These are phyloP conservation scores for Lepilemur septentrionalis DNA, from an alignment of 2,797 vertebrate species.

Conservation along the genomic window DNA sequence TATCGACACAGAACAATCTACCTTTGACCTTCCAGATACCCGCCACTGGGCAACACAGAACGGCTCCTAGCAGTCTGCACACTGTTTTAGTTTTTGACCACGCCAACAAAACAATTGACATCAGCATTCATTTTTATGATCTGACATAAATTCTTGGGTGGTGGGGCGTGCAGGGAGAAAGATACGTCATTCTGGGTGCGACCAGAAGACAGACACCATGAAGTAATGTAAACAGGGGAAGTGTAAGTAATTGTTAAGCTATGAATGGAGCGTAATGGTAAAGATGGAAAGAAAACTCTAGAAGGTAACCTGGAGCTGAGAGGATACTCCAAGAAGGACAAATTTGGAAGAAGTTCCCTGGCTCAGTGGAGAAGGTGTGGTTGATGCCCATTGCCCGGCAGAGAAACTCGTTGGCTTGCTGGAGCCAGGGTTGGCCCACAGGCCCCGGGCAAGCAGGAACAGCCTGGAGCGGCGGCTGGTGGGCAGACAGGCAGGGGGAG, in stretches of 20 bases:
- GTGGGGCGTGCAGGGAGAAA: background rate
- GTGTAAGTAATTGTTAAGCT: background rate
- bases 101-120: background rate
- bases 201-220: background rate
- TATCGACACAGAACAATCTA: background rate
- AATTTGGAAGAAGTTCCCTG: background rate
- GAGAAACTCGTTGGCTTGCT: background rate
- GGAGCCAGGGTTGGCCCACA: background rate
- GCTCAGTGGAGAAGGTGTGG: background rate
- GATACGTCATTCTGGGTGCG: background rate
- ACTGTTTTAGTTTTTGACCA: background rate
- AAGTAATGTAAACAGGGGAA: background rate
- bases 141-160: background rate
- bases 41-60: background rate
- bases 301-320: background rate
- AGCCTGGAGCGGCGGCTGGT: background rate
- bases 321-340: background rate
- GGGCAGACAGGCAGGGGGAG: background rate
- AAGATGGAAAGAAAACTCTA: background rate
- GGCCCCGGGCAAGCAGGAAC: background rate
- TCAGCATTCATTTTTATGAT: background rate
- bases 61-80: background rate
- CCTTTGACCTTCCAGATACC: background rate
- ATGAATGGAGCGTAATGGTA: background rate
- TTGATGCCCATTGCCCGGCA: background rate